phyloP scores from a whole-genome alignment of 1,140 invertebrate genomes.

The Paracyclopina nana region DNA sequence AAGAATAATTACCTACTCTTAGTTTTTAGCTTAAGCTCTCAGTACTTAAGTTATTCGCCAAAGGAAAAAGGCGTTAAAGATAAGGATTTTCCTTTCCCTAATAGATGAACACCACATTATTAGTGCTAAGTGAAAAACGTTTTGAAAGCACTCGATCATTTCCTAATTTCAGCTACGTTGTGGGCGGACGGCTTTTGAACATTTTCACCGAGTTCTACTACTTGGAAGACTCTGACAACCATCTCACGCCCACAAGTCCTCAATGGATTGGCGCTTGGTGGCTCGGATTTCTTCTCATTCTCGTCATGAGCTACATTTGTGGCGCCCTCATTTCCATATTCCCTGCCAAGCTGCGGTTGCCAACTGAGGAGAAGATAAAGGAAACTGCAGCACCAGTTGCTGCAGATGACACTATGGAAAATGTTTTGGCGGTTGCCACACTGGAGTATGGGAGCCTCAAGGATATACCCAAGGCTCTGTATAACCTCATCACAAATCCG shows the following conservation, averaged over 20 bases:
- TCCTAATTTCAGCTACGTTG: constrained; percentile 18
- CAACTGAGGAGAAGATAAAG: constrained; percentile 29
- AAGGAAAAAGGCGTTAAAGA: no score
- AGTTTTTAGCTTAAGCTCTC: no score
- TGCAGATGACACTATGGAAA: no score
- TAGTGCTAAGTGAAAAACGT: no score
- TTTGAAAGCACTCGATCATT: no score
- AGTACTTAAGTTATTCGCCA: no score
- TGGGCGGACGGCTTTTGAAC: constrained; percentile 60
- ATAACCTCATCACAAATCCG: constrained; percentile 44
- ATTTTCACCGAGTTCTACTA: constrained; percentile 38
- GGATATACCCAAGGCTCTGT: constrained; percentile 42
- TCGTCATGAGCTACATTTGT: constrained; percentile 45
- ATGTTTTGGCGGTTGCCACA: constrained; percentile 32
- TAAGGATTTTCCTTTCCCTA: no score
- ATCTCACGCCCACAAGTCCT: constrained; percentile 42
- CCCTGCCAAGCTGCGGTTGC: constrained; percentile 24
- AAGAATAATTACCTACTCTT: no score
- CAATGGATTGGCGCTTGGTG: constrained; percentile 89
- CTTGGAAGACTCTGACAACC: constrained; percentile 54
- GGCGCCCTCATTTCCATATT: constrained; percentile 26
- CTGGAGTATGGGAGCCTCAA: constrained; percentile 24
- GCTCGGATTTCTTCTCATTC: constrained; percentile 69
- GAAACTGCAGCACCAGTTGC: no score
- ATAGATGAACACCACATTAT: no score